Base-by-base conservation (phyloP, 2,888 invertebrate species). In the Aproaerema taeniolella region DNA sequence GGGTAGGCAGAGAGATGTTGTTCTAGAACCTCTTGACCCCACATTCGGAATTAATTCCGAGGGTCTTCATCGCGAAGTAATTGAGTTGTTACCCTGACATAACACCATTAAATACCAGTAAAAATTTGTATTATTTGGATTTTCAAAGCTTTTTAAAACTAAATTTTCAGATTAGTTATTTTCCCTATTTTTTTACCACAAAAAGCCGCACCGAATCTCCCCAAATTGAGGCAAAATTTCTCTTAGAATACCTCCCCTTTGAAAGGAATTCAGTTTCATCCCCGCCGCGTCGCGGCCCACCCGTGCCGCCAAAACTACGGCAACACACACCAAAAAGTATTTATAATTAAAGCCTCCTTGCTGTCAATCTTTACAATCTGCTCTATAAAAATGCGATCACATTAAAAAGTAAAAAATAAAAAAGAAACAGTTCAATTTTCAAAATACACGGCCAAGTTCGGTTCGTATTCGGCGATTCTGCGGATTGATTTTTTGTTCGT, bases 221-320 rank as follows among this genome's bases (percentile, higher is more conserved):
- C 49, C 42, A 45, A 54, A 55, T 46, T 31, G 30, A 45, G 46
- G 55, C 49, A 48, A 48, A 52, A 43, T 48, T 47, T 41, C 45
- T 42, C 46, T 24, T 10, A 49, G n/a, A 45, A 39, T 39, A 41
- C 43, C 51, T 51, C 47, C 52, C 52, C 52, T 51, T 43, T 41
- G 47, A 43, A 52, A 52, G 56, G 32, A 46, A 53, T 53, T 61
- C 69, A 83, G 83, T 83, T 61, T 64, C 48, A 58, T 48, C 49
- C 49, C 46, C 53, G 77, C 81, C 81, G 80, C 79, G 58, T 46
- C 55, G 78, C 80, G 79, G 82, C 65, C 16, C 51, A 71, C 78
- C 69, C 82, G 79, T 69, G 40, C 55, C 50, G 67, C 72, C 61
- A 64, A 17, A 12, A 50, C 41, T 39, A 41, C 41, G 44, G 43